Evolutionary conservation across 2,888 invertebrate genomes (phyloP).

Genomic region (Lasioglossum pauxillum): DNA sequence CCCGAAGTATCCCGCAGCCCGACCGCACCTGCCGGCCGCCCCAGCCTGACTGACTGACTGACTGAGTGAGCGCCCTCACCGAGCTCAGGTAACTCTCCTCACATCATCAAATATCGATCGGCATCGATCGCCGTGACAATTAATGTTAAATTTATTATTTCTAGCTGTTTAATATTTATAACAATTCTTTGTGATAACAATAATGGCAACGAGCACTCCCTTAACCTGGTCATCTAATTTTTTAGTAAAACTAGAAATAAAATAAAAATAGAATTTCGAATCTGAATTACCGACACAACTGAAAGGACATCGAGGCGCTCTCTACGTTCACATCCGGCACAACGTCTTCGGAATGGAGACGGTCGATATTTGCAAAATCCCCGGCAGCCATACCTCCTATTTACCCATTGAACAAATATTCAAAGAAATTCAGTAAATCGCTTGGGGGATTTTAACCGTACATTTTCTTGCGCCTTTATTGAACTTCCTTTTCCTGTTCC

Average conservation of each 20-base stretch:
- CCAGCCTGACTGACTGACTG: too few relatives aligned
- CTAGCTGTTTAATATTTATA: neutral
- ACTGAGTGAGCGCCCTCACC: too few relatives aligned
- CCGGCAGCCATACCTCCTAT: neutral
- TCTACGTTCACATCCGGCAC: slow-evolving; percentile 24
- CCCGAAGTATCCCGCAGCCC: too few relatives aligned
- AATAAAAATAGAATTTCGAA: neutral
- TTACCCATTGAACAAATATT: slow-evolving; percentile 13
- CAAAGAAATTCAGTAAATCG: neutral
- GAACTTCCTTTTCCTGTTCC: neutral
- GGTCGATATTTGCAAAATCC: slow-evolving; percentile 31
- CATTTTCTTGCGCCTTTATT: neutral
- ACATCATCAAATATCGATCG: too few relatives aligned
- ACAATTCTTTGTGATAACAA: neutral
- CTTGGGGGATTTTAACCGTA: neutral
- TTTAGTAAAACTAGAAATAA: too few relatives aligned
- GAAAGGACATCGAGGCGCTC: slow-evolving; percentile 38
- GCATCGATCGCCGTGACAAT: too few relatives aligned
- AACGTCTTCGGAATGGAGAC: slow-evolving; percentile 7
- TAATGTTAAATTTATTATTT: too few relatives aligned
- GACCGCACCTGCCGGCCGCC: too few relatives aligned
- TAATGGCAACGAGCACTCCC: neutral
- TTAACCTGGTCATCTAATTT: neutral
- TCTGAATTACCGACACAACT: slow-evolving; percentile 55
- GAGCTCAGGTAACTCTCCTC: too few relatives aligned